Evolutionary conservation across 2,797 vertebrate species (phyloP), one percentile per base, ranked within the genome.

Genomic region (Rhinogobio ventralis): DNA sequence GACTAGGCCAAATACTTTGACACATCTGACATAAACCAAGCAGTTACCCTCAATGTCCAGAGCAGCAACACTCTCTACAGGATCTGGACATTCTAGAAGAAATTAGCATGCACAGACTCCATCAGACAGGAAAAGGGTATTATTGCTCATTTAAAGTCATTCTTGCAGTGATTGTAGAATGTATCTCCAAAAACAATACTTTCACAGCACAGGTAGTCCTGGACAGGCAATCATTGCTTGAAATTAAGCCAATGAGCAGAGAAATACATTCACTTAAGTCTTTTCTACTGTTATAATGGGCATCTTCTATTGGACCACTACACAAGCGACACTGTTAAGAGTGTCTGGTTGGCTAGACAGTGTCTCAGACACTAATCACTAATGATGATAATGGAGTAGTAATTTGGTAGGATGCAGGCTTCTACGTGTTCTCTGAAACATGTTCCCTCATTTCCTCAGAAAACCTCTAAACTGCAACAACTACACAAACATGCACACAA

Each of bases 241-340:
- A 75, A 83, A 53, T 83, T 23, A 28, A 75, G 46, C 30, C 72
- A 83, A 39, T 83, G 66, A 67, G 64, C 20, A 19, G 0, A 46
- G 36, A 30, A 75, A 71, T 79, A 17, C 28, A 64, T 46, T 33
- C 4, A 1, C 19, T 20, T 53, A 68, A 73, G 17, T 9, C 55
- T 71, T 79, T 85, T 82, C 53, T 81, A 85, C 75, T 33, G 23
- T 80, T 77, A 83, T 88, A 81, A 83, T 67, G 57, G 57, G 33
- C 84, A 85, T 72, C 46, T 36, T 74, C 67, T 68, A 57, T 82
- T 60, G 74, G 62, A 45, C 72, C 82, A 86, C 67, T 55, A 71
- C 42, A 57, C 62, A 87, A 33, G 53, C 67, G 36, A 68, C 30
- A 36, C 68, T 71, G 79, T 71, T 79, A 51, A 60, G 62, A 79